These are phyloP conservation scores for Neocloeon triangulifer DNA, from an alignment of 1,140 invertebrate species.

Conservation along the genomic window DNA sequence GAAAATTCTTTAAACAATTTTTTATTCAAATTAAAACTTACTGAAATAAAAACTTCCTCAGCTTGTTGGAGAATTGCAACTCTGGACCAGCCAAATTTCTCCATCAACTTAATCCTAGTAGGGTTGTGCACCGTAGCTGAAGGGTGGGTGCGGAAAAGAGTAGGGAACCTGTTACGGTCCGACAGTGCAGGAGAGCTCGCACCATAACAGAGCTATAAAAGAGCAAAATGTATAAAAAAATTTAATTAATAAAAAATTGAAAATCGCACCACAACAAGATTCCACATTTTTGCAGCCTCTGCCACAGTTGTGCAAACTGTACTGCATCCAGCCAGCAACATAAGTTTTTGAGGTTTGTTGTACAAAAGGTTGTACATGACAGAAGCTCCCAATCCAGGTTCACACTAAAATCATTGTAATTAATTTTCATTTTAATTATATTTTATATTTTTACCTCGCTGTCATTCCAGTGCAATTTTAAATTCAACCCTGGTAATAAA, in stretches of 20 bases:
- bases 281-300: slow-evolving; percentile 99
- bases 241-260: slow-evolving; percentile 6
- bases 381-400: slow-evolving; percentile 88
- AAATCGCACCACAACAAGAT: slow-evolving; percentile 86
- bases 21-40: slow-evolving; percentile 25
- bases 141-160: slow-evolving; percentile 95
- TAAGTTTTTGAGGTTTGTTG: slow-evolving; percentile 84
- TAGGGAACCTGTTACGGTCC: slow-evolving; percentile 89
- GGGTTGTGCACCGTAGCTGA: slow-evolving; percentile 99
- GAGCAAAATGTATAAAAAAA: slow-evolving; percentile 13
- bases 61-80: slow-evolving; percentile 96
- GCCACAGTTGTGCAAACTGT: slow-evolving; percentile 99
- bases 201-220: slow-evolving; percentile 85
- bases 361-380: slow-evolving; percentile 98
- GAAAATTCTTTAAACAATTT: slow-evolving; percentile 4
- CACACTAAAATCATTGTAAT: slow-evolving; percentile 53
- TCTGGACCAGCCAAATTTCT: slow-evolving; percentile 90
- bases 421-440: not conserved
- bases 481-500: slow-evolving; percentile 73
- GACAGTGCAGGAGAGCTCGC: slow-evolving; percentile 96
- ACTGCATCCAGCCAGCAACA: slow-evolving; percentile 89
- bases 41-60: slow-evolving; percentile 97
- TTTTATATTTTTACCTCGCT: slow-evolving; percentile 64
- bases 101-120: slow-evolving; percentile 85
- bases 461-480: slow-evolving; percentile 87